Evolutionary conservation across 2,113 vertebrate genomes (phyloP).

Genomic region (Anguilla japonica): DNA sequence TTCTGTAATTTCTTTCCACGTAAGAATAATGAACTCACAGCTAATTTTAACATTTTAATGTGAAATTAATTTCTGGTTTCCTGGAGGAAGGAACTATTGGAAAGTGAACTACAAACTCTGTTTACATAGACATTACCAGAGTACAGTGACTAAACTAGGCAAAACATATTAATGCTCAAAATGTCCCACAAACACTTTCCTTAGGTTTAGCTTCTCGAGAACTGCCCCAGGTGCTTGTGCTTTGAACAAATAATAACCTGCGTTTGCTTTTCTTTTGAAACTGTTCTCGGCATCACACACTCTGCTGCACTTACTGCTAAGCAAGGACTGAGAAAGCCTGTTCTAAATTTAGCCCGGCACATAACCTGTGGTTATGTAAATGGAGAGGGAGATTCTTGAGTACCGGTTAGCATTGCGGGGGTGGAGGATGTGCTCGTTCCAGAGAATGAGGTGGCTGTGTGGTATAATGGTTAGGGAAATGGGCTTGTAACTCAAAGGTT

Average conservation of each 20-base stretch:
- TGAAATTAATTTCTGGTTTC: background rate
- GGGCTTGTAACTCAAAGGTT: no score
- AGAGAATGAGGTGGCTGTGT: background rate
- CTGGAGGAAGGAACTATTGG: background rate
- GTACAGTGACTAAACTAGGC: background rate
- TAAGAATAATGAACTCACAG: background rate
- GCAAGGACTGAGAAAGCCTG: background rate
- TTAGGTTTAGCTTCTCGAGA: no score
- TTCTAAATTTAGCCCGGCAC: background rate
- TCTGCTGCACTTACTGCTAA: background rate
- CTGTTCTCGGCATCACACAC: background rate
- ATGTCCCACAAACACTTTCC: no score
- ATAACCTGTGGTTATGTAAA: background rate
- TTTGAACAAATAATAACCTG: background rate
- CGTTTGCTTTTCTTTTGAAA: background rate
- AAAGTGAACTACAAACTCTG: background rate
- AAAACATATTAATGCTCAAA: background rate
- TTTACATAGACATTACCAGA: background rate
- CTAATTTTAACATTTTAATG: background rate
- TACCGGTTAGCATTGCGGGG: background rate
- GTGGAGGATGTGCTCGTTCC: background rate
- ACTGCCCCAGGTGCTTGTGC: background rate
- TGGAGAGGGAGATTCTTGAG: background rate
- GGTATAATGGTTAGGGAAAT: no score
- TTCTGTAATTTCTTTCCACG: background rate